Percentiles rank a stretch among this genome's conserved stretches.
Evolutionary conservation across 92 coral and sea anemone species (phyloP).

Genomic region (Parazoanthus swiftii): DNA sequence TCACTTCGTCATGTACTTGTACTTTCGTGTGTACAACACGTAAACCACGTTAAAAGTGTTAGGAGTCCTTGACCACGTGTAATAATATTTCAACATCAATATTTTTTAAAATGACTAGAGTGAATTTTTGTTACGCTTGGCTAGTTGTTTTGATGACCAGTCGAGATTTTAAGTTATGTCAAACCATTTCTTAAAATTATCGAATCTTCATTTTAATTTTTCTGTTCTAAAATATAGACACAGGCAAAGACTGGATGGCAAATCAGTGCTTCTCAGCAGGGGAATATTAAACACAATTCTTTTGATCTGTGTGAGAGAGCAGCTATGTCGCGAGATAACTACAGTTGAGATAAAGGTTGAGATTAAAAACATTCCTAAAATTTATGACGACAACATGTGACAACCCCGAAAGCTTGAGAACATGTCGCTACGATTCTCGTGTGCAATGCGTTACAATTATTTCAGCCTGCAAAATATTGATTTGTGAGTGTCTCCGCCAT

Average conservation of each 20-base stretch:
- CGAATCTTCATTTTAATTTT: background rate
- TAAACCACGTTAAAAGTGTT: background rate
- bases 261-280: background rate
- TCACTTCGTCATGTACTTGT: background rate
- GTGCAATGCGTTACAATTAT: background rate
- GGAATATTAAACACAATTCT: background rate
- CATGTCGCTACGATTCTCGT: too few species aligned
- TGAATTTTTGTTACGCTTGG: background rate
- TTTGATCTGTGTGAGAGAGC: background rate
- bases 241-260: background rate
- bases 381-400: background rate
- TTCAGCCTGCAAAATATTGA: background rate
- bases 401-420: background rate
- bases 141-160: too few species aligned
- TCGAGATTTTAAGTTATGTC: too few species aligned
- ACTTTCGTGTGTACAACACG: background rate
- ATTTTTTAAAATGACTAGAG: background rate
- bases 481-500: background rate
- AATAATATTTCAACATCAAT: background rate
- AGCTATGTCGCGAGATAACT: background rate
- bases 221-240: too few species aligned
- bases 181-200: background rate
- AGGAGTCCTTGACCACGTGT: background rate
- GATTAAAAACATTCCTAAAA: background rate
- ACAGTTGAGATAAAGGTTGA: too few species aligned